Evolutionary conservation across 2,888 invertebrate genomes (phyloP).

Genomic region (Parasteatoda lunata): DNA sequence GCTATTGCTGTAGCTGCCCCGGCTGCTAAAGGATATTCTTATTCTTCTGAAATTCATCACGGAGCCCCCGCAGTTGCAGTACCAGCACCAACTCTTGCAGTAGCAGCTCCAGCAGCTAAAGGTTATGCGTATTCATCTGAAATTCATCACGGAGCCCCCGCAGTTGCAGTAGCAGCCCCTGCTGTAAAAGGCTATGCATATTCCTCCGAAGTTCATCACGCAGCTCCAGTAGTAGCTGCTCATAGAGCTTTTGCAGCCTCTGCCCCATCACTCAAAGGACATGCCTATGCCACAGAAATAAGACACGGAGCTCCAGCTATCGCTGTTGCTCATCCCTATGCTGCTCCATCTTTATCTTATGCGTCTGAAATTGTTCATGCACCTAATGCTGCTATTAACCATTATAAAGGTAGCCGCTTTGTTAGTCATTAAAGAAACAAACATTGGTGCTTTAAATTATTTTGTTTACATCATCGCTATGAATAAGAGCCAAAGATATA

Average conservation of each 20-base stretch:
- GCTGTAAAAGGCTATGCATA: constrained; percentile 25
- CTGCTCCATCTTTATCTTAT: constrained; percentile 37
- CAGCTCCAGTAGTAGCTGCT: constrained; percentile 32
- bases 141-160: constrained; percentile 37
- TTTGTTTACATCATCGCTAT: constrained; percentile 18
- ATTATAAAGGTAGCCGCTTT: constrained; percentile 58
- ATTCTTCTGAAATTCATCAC: constrained; percentile 54
- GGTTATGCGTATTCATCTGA: constrained; percentile 34
- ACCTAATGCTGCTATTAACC: constrained; percentile 31
- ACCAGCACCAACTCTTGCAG: constrained; percentile 12
- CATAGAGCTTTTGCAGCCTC: constrained; percentile 17
- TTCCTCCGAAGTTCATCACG: constrained; percentile 43
- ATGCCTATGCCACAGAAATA: constrained; percentile 9
- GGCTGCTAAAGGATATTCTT: constrained; percentile 47
- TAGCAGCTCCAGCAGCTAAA: constrained; percentile 8
- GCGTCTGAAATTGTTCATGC: constrained; percentile 46
- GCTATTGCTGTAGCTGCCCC: constrained; percentile 34
- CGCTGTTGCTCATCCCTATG: constrained; percentile 6
- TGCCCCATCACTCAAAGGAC: constrained; percentile 29
- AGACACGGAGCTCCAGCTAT: constrained; percentile 6
- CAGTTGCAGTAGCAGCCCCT: constrained; percentile 25
- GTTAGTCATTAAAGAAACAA: constrained; percentile 35
- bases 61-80: constrained; percentile 21
- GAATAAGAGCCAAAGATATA: constrained; percentile 49
- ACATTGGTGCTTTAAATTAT: not conserved